Evolutionary conservation across 2,888 invertebrate species (phyloP).

Genomic region (Eubasilissa splendida): DNA sequence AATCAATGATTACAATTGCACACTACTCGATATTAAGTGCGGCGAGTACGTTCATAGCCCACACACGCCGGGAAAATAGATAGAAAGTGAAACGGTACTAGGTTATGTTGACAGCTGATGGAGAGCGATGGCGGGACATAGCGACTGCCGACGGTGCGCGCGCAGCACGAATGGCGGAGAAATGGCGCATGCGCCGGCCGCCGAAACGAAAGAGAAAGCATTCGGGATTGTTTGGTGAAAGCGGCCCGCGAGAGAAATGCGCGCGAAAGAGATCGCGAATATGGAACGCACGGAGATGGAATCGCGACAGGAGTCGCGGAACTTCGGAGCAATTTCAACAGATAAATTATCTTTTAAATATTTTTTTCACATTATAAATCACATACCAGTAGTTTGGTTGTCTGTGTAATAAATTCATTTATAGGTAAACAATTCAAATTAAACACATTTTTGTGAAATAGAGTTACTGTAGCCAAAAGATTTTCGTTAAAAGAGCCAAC

Average conservation of each 20-base stretch:
- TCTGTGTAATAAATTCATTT: too few relatives aligned
- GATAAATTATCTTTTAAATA: too few relatives aligned
- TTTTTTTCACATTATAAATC: too few relatives aligned
- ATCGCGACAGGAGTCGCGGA: not conserved
- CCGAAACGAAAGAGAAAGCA: conserved; percentile 43
- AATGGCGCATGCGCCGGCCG: conserved; percentile 29
- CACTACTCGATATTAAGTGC: not conserved
- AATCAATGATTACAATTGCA: not conserved
- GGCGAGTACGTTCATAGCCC: not conserved
- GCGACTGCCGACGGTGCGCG: conserved; percentile 31
- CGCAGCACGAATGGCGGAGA: conserved; percentile 37
- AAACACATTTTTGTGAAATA: too few relatives aligned
- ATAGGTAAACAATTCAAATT: too few relatives aligned
- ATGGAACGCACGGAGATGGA: conserved; percentile 19
- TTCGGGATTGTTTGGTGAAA: conserved; percentile 24
- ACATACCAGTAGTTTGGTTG: too few relatives aligned
- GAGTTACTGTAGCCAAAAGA: too few relatives aligned
- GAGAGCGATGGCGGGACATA: conserved; percentile 28
- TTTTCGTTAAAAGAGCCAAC: too few relatives aligned
- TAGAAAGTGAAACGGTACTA: conserved; percentile 27
- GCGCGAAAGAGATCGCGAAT: conserved; percentile 16
- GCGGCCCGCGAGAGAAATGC: conserved; percentile 30
- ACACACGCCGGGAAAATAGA: not conserved
- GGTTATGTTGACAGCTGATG: conserved; percentile 40
- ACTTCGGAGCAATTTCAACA: not conserved